These are phyloP conservation scores for Hyles euphorbiae DNA, from an alignment of 1,140 invertebrate genomes.

Conservation along the genomic window DNA sequence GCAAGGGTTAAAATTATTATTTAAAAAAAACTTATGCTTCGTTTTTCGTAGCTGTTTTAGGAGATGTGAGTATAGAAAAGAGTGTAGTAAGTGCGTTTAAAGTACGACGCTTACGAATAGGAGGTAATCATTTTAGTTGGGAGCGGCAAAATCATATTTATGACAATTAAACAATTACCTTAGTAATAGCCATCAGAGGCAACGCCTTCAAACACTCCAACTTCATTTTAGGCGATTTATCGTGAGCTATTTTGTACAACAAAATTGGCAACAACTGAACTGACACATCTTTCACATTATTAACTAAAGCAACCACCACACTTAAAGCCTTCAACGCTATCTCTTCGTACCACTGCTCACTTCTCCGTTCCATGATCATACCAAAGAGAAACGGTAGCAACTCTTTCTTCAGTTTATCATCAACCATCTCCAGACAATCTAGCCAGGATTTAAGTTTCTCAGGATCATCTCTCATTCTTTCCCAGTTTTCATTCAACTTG, in stretches of 20 bases:
- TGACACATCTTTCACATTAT: constrained; percentile 47
- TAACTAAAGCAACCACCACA: constrained; percentile 35
- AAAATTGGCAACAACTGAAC: constrained; percentile 51
- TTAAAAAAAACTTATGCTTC: too few species aligned
- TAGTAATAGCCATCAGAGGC: constrained; percentile 56
- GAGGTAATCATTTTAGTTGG: too few species aligned
- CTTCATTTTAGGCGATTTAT: constrained; percentile 39
- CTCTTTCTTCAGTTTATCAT: constrained; percentile 40
- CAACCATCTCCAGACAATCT: constrained; percentile 26
- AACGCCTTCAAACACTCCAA: constrained; percentile 54
- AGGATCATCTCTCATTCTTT: constrained; percentile 43
- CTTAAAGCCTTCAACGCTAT: constrained; percentile 36
- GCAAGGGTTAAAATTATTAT: too few species aligned
- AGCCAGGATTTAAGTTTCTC: constrained; percentile 52
- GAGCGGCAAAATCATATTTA: too few species aligned
- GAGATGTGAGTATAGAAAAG: too few species aligned
- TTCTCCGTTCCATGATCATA: constrained; percentile 35
- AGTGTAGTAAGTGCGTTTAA: too few species aligned
- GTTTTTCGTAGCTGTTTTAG: too few species aligned
- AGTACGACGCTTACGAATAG: too few species aligned
- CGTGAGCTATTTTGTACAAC: constrained; percentile 52
- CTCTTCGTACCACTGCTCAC: constrained; percentile 32
- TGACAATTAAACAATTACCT: constrained; percentile 30
- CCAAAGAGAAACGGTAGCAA: constrained; percentile 49
- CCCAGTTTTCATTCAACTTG: constrained; percentile 49